Evolutionary conservation across 2,888 invertebrate species (phyloP), one percentile per base, ranked within the genome.

Genomic region (Craniophora ligustri): DNA sequence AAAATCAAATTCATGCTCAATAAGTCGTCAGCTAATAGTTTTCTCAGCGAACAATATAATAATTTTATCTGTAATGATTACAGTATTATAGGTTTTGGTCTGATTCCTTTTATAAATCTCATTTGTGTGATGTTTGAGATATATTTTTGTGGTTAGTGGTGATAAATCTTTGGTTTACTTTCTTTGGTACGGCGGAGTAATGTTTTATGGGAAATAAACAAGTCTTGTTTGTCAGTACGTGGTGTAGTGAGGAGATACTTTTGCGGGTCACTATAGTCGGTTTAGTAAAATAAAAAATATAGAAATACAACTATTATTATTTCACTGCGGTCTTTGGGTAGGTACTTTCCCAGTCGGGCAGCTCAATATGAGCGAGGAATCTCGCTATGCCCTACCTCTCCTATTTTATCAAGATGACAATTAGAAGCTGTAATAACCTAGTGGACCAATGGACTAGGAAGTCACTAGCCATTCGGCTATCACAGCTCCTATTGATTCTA

Each of bases 11-110:
- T 14, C 40, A 35, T 16, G 14, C 23, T 35, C 38, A 63, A 65
- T 71, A 71, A 67, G 72, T 75, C 68, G 67, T 57, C n/a, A 58
- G 53, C 61, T 68, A 66, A 72, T 62, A 62, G 47, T 46, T 23
- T 45, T 21, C 19, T 45, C 47, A 26, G 63, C 58, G 64, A 67
- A 66, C 70, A 76, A 75, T 57, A 74, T 61, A 10, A 26, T 26
- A 26, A 58, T 58, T 67, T 74, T 67, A 68, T 60, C 56, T 64
- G 44, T 64, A 48, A 66, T 58, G 65, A 65, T 39, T 53, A 58
- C 7, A 7, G 19, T 44, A 23, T 44, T 34, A 15, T 23, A 32
- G 5, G 14, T n/a, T 32, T 15, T 44, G 23, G 23, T 19, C 1
- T 35, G 14, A 42, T 31, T 46, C 36, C 18, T 32, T n/a, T 32